phyloP scores from a whole-genome alignment of 2,888 invertebrate species.

The Drosophila borealis region DNA sequence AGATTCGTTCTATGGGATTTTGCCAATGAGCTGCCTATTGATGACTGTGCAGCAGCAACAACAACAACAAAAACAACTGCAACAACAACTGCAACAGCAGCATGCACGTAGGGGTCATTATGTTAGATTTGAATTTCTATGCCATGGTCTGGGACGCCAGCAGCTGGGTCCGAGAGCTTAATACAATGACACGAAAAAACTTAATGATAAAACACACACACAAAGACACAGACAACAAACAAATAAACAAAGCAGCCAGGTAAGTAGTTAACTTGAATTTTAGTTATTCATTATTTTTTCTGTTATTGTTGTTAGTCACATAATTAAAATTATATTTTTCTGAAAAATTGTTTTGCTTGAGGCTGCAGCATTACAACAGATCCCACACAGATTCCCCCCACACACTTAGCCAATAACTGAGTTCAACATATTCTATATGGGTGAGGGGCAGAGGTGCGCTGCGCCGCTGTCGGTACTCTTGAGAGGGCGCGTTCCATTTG shows the following conservation, averaged over 20 bases:
- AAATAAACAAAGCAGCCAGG: conserved; percentile 15
- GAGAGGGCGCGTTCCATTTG: conserved; percentile 29
- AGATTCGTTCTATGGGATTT: conserved; percentile 26
- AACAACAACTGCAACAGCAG: conserved; percentile 3
- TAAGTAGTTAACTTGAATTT: conserved; percentile 31
- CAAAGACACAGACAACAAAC: conserved; percentile 15
- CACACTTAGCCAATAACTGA: not conserved
- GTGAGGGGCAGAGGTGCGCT: not conserved
- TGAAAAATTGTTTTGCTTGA: conserved; percentile 45
- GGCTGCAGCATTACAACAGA: conserved; percentile 30
- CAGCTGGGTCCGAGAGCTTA: conserved; percentile 24
- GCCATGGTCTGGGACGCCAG: conserved; percentile 82
- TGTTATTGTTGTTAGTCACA: conserved; percentile 39
- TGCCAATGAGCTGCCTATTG: conserved; percentile 44
- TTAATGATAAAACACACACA: conserved; percentile 36
- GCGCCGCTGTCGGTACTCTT: not conserved
- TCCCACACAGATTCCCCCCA: conserved; percentile 7
- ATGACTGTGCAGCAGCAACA: conserved; percentile 31
- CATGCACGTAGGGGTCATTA: conserved; percentile 38
- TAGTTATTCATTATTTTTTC: conserved; percentile 7
- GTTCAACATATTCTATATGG: not conserved
- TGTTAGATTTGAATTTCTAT: conserved; percentile 78
- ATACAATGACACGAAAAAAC: conserved; percentile 38
- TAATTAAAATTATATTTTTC: conserved; percentile 68
- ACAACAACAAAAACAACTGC: conserved; percentile 1